phyloP scores from a whole-genome alignment of 2,888 invertebrate species.

The Caradrina kadenii region DNA sequence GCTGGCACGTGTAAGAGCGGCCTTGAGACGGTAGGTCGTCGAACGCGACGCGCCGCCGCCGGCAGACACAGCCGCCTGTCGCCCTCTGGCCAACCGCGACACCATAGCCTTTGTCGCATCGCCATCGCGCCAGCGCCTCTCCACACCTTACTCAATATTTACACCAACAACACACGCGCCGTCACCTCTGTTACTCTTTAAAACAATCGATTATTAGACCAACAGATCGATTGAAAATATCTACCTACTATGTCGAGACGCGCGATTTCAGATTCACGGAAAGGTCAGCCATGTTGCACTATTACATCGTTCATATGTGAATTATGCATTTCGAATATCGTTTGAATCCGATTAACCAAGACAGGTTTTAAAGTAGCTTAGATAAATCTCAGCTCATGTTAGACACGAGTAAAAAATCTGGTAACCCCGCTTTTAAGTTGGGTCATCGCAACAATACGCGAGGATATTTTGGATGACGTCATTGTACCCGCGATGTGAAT shows the following conservation, averaged over 20 bases:
- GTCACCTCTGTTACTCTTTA: conserved; percentile 23
- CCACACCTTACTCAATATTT: conserved; percentile 66
- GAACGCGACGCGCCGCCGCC: conserved; percentile 80
- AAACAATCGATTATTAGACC: conserved; percentile 22
- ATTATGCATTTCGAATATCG: conserved; percentile 76
- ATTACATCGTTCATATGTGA: conserved; percentile 69
- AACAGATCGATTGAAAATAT: conserved; percentile 44
- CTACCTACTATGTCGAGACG: conserved; percentile 42
- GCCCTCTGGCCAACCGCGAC: conserved; percentile 75
- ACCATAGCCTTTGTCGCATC: conserved; percentile 76
- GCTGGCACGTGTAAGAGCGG: conserved; percentile 88
- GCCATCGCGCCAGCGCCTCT: conserved; percentile 61
- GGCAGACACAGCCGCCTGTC: conserved; percentile 76
- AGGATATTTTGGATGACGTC: conserved; percentile 49
- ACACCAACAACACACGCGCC: conserved; percentile 51
- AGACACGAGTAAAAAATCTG: conserved; percentile 63
- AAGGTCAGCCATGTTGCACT: conserved; percentile 74
- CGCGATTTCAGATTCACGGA: conserved; percentile 58
- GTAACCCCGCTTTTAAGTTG: conserved; percentile 55
- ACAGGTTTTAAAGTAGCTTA: conserved; percentile 70
- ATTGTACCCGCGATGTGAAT: conserved; percentile 35
- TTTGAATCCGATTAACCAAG: conserved; percentile 71
- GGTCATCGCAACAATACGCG: conserved; percentile 55
- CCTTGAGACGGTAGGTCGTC: conserved; percentile 88
- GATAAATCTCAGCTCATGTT: conserved; percentile 66